Conservation (phyloP, 37 sponge, comb jelly and placozoan species). For the Dysidea cf. avara region DNA sequence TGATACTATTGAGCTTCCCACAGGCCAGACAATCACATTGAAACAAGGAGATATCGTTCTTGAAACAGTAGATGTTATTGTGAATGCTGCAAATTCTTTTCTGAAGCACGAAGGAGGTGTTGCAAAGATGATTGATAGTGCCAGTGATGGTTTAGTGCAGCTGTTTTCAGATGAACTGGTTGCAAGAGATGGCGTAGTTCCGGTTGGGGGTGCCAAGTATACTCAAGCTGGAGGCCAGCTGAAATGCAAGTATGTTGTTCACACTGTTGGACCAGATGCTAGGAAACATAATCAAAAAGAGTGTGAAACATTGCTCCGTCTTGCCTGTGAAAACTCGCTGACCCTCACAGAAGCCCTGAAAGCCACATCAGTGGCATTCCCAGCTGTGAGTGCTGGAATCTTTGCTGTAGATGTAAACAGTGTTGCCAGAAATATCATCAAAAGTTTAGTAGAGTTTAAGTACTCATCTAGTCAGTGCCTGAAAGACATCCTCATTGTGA, state of each 20-base stretch:
- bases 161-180: not conserved
- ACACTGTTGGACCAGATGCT: conserved; percentile 17
- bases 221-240: conserved; percentile 14
- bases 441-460: not conserved
- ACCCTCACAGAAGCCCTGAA: not conserved
- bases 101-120: not conserved
- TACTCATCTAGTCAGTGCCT: not conserved
- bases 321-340: not conserved
- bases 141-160: conserved; percentile 7
- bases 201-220: not conserved
- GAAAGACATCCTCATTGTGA: not conserved
- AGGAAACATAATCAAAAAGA: not conserved
- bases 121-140: not conserved
- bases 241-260: conserved; percentile 10
- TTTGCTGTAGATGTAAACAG: not conserved
- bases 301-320: not conserved
- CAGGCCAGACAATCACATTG: not conserved
- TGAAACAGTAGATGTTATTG: not conserved
- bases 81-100: conserved; percentile 5
- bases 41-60: conserved; percentile 1
- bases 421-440: conserved; percentile 10
- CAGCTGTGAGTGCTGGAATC: conserved; percentile 6
- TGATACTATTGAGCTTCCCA: not conserved
- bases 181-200: not conserved
- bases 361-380: conserved; percentile 14